Evolutionary conservation across 2,888 invertebrate genomes (phyloP).

Genomic region (Philopedon plagiatum): DNA sequence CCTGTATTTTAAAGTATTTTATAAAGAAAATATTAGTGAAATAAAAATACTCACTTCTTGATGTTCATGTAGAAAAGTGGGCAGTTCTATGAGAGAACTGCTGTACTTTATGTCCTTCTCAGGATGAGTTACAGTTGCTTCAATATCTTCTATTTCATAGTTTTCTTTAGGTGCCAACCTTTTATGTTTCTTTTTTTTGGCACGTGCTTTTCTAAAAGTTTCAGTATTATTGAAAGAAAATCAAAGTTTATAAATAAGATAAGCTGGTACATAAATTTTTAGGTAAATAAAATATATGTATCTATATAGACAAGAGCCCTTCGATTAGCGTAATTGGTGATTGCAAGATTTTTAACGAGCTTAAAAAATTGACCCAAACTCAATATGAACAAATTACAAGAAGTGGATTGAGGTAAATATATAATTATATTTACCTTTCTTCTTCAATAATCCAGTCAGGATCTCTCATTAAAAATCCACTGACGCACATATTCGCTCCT

Average conservation of each 20-base stretch:
- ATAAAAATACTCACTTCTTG: slow-evolving; percentile 74
- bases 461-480: slow-evolving; percentile 90
- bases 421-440: slow-evolving; percentile 61
- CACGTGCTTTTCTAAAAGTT: slow-evolving; percentile 30
- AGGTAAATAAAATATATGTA: too few relatives aligned
- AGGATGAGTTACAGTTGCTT: slow-evolving; percentile 13
- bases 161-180: slow-evolving; percentile 16
- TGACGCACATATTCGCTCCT: slow-evolving; percentile 87
- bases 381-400: too few relatives aligned
- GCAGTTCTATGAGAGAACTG: slow-evolving; percentile 81
- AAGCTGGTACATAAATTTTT: too few relatives aligned
- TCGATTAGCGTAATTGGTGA: too few relatives aligned
- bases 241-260: too few relatives aligned
- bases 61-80: slow-evolving; percentile 79
- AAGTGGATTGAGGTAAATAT: too few relatives aligned
- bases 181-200: slow-evolving; percentile 3
- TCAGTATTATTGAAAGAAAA: too few relatives aligned
- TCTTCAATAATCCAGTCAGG: slow-evolving; percentile 87
- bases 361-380: too few relatives aligned
- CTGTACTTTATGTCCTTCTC: slow-evolving; percentile 17
- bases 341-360: too few relatives aligned
- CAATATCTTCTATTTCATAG: slow-evolving; percentile 42
- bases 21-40: too few relatives aligned
- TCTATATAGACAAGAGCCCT: too few relatives aligned
- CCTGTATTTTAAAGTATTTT: too few relatives aligned